These are phyloP conservation scores for Agonopterix heracliana DNA, from an alignment of 2,888 invertebrate species.

Conservation along the genomic window DNA sequence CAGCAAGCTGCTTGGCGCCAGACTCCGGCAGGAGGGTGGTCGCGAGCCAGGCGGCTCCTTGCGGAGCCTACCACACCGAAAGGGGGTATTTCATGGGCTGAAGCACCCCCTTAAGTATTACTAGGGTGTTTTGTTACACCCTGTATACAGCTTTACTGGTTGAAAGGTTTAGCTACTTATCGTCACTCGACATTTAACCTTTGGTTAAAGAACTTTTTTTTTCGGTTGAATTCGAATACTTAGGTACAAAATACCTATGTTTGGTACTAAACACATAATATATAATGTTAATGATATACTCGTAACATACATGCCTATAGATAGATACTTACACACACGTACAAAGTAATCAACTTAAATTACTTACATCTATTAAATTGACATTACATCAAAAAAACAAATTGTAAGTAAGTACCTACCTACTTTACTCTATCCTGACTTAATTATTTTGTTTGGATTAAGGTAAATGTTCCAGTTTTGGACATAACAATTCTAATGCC, in stretches of 20 bases:
- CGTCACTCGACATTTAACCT: background rate
- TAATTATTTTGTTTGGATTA: background rate
- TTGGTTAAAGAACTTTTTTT: background rate
- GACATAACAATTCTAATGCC: background rate
- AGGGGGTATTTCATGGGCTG: too few species aligned
- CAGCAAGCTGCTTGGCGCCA: too few species aligned
- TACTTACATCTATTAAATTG: background rate
- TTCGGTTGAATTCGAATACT: too few species aligned
- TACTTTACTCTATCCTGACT: background rate
- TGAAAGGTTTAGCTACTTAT: background rate
- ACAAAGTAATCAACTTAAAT: background rate
- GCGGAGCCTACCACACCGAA: too few species aligned
- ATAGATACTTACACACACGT: background rate
- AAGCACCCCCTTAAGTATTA: too few species aligned
- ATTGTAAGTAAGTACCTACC: background rate
- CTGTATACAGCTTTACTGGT: background rate
- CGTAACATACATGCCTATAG: too few species aligned
- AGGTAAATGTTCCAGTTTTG: background rate
- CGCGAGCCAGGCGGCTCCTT: too few species aligned
- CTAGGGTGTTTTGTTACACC: too few species aligned
- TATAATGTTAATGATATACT: background rate
- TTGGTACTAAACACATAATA: background rate
- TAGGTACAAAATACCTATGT: background rate
- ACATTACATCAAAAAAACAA: background rate
- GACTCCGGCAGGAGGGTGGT: too few species aligned